Evolutionary conservation across 2,888 invertebrate species (phyloP).

Genomic region (Drosophila lacicola): DNA sequence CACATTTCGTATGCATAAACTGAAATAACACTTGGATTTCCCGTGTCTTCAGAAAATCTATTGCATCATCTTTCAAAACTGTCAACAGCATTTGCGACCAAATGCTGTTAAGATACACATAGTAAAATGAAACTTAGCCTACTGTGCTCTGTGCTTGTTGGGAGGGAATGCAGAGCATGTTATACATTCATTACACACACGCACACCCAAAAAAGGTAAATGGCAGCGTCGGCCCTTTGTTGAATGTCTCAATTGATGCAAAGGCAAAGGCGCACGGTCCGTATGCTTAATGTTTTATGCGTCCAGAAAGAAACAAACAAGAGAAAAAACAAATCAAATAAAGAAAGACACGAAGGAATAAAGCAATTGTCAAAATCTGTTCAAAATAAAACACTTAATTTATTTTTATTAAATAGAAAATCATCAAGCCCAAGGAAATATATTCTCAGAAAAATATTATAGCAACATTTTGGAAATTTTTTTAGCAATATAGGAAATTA

Average conservation of each 20-base stretch:
- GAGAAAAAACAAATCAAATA: neutral
- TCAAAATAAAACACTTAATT: conserved; percentile 62
- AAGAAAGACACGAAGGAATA: conserved; percentile 21
- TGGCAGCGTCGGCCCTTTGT: conserved; percentile 68
- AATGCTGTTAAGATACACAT: neutral
- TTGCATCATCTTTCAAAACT: neutral
- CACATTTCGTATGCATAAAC: neutral
- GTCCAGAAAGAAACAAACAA: conserved; percentile 20
- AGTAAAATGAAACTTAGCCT: conserved; percentile 2
- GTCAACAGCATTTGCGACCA: neutral
- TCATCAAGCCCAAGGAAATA: neutral
- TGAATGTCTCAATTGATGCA: conserved; percentile 75
- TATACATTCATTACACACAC: conserved; percentile 64
- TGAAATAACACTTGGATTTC: neutral
- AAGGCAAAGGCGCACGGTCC: conserved; percentile 33
- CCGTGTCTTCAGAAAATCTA: neutral
- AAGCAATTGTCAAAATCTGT: conserved; percentile 19
- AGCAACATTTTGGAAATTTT: too few species aligned
- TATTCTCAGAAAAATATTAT: too few species aligned
- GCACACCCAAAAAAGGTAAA: conserved; percentile 60
- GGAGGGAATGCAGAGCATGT: conserved; percentile 44
- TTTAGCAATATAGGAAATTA: too few species aligned
- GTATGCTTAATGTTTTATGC: conserved; percentile 62
- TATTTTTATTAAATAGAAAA: conserved; percentile 54
- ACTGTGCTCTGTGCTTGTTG: conserved; percentile 26